Evolutionary conservation across 2,113 vertebrate species (phyloP).

Genomic region (Probosciger aterrimus): DNA sequence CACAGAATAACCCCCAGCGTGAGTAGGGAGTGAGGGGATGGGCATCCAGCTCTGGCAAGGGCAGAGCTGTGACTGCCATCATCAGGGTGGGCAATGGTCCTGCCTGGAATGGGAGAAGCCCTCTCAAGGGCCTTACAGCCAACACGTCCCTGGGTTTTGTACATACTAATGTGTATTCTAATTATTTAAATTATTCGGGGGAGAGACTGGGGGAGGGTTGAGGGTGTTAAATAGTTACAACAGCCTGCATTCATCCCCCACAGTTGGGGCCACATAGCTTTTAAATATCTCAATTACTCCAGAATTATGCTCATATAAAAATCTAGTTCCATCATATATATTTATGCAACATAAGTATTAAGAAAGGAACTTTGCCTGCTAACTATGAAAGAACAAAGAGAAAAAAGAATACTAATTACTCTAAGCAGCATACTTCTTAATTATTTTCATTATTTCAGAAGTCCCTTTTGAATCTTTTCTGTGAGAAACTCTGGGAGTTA

Average conservation of each 20-base stretch:
- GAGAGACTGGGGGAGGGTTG: neutral
- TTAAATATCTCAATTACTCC: neutral
- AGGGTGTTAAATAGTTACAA: neutral
- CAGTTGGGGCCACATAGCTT: neutral
- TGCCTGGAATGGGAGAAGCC: neutral
- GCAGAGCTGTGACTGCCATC: neutral
- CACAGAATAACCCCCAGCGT: neutral
- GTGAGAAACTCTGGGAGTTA: neutral
- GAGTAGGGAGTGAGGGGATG: neutral
- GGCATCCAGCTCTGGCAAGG: neutral
- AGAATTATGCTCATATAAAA: neutral
- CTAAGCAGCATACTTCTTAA: neutral
- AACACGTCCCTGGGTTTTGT: neutral
- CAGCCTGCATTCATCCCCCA: neutral
- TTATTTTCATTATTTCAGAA: neutral
- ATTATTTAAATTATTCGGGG: neutral
- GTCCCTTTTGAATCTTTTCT: neutral
- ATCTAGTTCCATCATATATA: neutral
- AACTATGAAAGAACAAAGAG: neutral
- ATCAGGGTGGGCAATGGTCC: fast-evolving
- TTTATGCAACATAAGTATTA: neutral
- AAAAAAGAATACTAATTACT: neutral
- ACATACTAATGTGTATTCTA: neutral
- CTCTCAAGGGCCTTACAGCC: neutral
- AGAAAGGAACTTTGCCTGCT: neutral